Evolutionary conservation across 2,113 vertebrate genomes (phyloP), one percentile per base, ranked within the genome.

Genomic region (Capreolus pygargus): DNA sequence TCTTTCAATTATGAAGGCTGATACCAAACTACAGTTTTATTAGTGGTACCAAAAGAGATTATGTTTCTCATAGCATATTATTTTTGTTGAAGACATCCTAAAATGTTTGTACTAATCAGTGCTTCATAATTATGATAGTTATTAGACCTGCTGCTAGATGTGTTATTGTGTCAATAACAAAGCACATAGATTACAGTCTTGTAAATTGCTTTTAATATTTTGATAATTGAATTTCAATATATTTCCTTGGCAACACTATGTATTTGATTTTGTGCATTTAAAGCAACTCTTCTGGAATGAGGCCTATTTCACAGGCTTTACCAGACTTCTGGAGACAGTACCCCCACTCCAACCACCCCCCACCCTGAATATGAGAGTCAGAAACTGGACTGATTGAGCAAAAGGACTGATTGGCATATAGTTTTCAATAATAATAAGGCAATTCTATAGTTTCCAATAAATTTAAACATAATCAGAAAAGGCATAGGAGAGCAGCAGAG

Each of bases 221-320:
- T 52, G 61, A 64, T 87, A 83, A 60, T 52, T 54, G 36, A 17
- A 78, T 45, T 86, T 82, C 8, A 78, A 6, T n/a, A 6, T 58
- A 33, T 93, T 70, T 74, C 17, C n/a, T 82, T 89, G 90, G 47
- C 17, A 83, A 33, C 82, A 28, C 43, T 85, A 11, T 58, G 8
- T 70, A 43, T 86, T 94, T 94, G 90, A 57, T 87, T 86, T 89
- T 96, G 70, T 76, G 43, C 28, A 52, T 79, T 86, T 83, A 82
- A 58, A 95, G 50, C 9, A 85, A 10, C 25, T 55, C 12, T 83
- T 87, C 16, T 74, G 27, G 89, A 86, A 76, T 54, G 76, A 92
- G 45, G 17, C 33, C 30, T 50, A 7, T 82, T 39, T 10, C 10
- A n/a, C 6, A 79, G 21, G 12, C 28, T 61, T 88, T 3, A n/a